phyloP scores from a whole-genome alignment of 2,888 invertebrate genomes.

The Arrhopalites spinosus region DNA sequence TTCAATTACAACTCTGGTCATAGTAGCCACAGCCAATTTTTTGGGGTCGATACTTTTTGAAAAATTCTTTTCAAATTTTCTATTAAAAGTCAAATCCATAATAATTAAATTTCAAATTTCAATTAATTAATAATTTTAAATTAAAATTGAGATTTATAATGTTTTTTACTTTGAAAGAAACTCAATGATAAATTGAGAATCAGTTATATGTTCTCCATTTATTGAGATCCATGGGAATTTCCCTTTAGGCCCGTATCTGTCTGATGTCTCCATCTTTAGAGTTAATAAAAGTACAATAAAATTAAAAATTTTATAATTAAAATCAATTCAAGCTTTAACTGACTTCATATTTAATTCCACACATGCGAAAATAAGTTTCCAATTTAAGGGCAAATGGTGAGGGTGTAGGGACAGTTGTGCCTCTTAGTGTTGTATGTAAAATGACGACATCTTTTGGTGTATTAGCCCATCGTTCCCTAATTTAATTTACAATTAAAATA shows the following conservation, averaged over 20 bases:
- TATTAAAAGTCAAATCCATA: not conserved
- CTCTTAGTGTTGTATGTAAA: constrained; percentile 5
- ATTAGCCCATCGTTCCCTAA: constrained; percentile 23
- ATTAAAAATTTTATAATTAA: no score
- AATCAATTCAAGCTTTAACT: no score
- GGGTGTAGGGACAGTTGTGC: constrained; percentile 34
- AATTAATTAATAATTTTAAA: not conserved
- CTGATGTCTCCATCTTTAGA: constrained; percentile 36
- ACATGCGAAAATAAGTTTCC: constrained; percentile 45
- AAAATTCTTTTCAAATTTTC: constrained; percentile 24
- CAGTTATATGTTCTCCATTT: constrained; percentile 46
- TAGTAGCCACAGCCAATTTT: not conserved
- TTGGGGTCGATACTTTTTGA: constrained; percentile 1
- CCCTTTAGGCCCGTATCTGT: constrained; percentile 45
- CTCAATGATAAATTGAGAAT: constrained; percentile 46
- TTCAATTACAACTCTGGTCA: constrained; percentile 3
- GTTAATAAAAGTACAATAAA: no score
- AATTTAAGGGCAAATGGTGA: constrained; percentile 49
- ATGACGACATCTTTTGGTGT: constrained; percentile 37
- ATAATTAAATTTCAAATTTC: no score
- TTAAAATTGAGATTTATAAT: no score
- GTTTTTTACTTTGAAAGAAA: constrained; percentile 38
- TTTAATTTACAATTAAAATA: no score
- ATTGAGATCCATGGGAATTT: constrained; percentile 51
- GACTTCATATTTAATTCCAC: constrained; percentile 46